These are phyloP conservation scores for Tinamus major DNA, from an alignment of 2,797 vertebrate genomes.

Conservation along the genomic window DNA sequence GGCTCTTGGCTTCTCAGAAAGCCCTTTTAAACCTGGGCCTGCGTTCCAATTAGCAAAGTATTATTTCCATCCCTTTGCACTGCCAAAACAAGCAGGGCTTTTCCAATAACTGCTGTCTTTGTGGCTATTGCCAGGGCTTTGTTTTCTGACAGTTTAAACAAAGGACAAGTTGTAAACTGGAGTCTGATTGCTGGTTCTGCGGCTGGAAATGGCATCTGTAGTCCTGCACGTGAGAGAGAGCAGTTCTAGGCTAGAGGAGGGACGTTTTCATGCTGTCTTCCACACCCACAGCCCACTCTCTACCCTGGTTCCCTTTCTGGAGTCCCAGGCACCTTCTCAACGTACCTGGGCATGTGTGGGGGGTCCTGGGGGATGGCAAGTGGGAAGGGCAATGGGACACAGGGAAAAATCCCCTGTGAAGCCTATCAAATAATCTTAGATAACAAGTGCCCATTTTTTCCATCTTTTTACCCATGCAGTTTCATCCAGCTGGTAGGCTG, in stretches of 20 bases:
- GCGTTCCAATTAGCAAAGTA: not conserved
- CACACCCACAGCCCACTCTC: not conserved
- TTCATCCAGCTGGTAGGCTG: not conserved
- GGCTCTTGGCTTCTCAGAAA: not conserved
- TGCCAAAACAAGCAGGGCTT: not conserved
- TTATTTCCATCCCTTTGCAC: not conserved
- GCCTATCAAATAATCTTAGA: not conserved
- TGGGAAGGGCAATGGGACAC: too few relatives aligned
- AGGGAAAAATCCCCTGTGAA: not conserved
- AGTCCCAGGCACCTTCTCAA: not conserved
- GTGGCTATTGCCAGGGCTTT: not conserved
- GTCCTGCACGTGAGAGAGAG: accelerated
- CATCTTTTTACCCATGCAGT: not conserved
- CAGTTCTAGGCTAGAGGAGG: not conserved
- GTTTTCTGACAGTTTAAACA: not conserved
- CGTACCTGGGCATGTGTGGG: not conserved
- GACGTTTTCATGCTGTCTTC: not conserved
- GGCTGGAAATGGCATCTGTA: not conserved
- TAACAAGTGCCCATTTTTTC: not conserved
- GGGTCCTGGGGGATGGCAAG: too few relatives aligned
- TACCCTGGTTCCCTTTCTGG: not conserved
- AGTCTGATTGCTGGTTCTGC: not conserved
- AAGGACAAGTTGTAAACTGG: not conserved
- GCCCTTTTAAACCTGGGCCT: accelerated
- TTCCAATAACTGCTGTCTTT: not conserved